Percentiles rank a stretch among this genome's conserved stretches.
These are phyloP conservation scores for Patagioenas fasciata DNA, from an alignment of 2,113 vertebrate genomes.

Conservation along the genomic window DNA sequence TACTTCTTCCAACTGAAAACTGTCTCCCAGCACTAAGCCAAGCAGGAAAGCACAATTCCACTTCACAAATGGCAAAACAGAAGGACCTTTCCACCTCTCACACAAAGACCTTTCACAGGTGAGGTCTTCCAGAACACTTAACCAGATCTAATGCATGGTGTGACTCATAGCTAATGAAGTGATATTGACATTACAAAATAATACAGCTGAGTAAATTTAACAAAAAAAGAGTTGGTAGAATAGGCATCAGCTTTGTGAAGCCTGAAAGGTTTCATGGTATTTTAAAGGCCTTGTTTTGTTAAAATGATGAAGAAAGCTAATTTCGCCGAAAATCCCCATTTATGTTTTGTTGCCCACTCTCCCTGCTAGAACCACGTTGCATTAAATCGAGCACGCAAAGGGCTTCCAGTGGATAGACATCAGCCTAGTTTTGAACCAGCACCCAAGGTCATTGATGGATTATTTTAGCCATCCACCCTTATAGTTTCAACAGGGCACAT, in stretches of 20 bases:
- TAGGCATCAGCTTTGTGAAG: not conserved
- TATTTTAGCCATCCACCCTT: not conserved
- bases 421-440: not conserved
- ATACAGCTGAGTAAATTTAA: not conserved
- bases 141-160: not conserved
- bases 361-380: not conserved
- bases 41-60: not conserved
- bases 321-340: not conserved
- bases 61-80: not conserved
- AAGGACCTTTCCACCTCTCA: not conserved
- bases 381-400: not conserved
- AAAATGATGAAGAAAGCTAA: not conserved
- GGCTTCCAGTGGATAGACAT: not conserved
- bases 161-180: not conserved
- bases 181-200: not conserved
- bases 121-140: not conserved
- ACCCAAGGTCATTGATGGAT: not conserved
- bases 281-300: not conserved
- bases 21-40: not conserved
- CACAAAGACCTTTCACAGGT: not conserved
- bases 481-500: not conserved
- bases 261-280: not conserved
- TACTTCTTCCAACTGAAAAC: not conserved
- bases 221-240: not conserved
- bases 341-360: not conserved